phyloP scores from a whole-genome alignment of 2,888 invertebrate genomes.

The Chirona hameri region DNA sequence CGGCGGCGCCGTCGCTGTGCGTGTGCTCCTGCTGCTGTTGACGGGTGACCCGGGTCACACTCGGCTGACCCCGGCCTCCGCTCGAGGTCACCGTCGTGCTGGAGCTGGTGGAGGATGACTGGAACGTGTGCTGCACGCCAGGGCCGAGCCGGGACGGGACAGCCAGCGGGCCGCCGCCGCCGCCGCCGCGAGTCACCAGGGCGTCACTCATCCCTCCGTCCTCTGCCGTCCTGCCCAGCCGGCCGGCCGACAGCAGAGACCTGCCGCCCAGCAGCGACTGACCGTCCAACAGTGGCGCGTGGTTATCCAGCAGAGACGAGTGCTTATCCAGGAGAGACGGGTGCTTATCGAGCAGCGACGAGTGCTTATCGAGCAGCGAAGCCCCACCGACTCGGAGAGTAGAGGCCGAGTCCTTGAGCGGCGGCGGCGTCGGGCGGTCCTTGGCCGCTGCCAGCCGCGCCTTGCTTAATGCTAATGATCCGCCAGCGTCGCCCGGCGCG shows the following conservation, averaged over 20 bases:
- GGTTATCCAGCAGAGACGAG: neutral
- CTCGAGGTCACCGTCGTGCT: neutral
- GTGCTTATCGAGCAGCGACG: neutral
- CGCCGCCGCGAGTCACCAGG: neutral
- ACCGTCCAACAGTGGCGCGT: neutral
- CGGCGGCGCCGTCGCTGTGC: neutral
- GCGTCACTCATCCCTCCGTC: neutral
- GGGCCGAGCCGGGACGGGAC: neutral
- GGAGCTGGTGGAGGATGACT: neutral
- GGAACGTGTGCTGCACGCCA: slow-evolving; percentile 7
- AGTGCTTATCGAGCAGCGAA: neutral
- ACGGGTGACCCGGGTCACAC: neutral
- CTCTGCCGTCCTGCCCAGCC: neutral
- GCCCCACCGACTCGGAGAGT: neutral
- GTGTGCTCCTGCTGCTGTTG: neutral
- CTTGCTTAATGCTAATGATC: neutral
- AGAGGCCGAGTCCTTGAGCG: neutral
- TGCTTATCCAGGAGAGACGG: no score
- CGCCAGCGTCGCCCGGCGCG: neutral
- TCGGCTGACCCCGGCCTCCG: neutral
- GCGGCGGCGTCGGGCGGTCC: neutral
- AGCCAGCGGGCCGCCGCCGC: neutral
- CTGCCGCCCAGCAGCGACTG: neutral
- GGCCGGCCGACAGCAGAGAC: neutral
- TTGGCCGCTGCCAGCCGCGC: neutral